Base-by-base conservation (phyloP, 2,888 invertebrate genomes). In the Sepiola atlantica region DNA sequence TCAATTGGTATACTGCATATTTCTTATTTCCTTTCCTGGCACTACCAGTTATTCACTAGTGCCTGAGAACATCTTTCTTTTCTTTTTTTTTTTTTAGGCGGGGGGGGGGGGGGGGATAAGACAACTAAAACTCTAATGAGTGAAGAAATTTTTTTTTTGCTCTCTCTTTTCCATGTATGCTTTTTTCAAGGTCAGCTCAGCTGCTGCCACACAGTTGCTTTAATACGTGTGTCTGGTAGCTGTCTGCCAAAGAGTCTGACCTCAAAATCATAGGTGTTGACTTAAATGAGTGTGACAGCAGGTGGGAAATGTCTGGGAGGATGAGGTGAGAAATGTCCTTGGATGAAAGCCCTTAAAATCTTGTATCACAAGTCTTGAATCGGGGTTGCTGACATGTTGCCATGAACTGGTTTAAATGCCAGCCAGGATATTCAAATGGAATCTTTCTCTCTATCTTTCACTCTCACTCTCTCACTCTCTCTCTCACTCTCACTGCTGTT, bases 371-470 rank as follows among this genome's bases (percentile, higher is more conserved):
- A 32, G 77, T 77, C 77, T 77, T 77, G 77, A 77, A 77, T 77
- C n/a, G n/a, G 77, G n/a, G 32, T 77, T n/a, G n/a, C n/a, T 77
- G 77, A 77, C 77, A 77, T 77, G n/a, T 77, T 77, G 77, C n/a
- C 14, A 16, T 77, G n/a, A 16, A 77, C 77, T 77, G 14, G 45
- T 77, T 77, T 32, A 77, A 18, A 77, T 77, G 12, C 77, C 77
- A 77, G 16, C n/a, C 77, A 77, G n/a, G n/a, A n/a, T 14, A 77
- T 77, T 77, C 77, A 77, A 77, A n/a, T 77, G n/a, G 32, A 45
- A 45, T 45, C 45, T 45, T n/a, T 18, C 61, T 24, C 21, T 61
- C n/a, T 14, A 14, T 77, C n/a, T 77, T 3, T 61, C 0, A 24
- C 28, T 61, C 21, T 24, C 61, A 4, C 77, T 12, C 45, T 45